phyloP scores from a whole-genome alignment of 2,113 vertebrate genomes.

The human region GRCh38 chr4:133285501-133286000 shows the following conservation, averaged over 20 bases:
- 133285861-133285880: not conserved
- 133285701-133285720: not conserved
- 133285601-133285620: not conserved
- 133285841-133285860: not conserved
- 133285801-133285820: not conserved
- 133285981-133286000: slow-evolving; percentile 17
- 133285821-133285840: not conserved
- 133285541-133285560: no score
- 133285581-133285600: no score
- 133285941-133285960: not conserved
- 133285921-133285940: not conserved
- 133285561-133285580: no score
- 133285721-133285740: not conserved
- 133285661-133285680: not conserved
- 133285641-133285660: no score
- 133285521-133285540: no score
- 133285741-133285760: not conserved
- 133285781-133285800: not conserved
- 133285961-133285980: not conserved
- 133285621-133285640: not conserved
- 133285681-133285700: not conserved
- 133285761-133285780: not conserved
- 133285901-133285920: not conserved
- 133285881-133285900: not conserved
- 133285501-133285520: no score